These are phyloP conservation scores for Mesocricetus auratus DNA, from an alignment of 2,113 vertebrate genomes.

Conservation along the genomic window DNA sequence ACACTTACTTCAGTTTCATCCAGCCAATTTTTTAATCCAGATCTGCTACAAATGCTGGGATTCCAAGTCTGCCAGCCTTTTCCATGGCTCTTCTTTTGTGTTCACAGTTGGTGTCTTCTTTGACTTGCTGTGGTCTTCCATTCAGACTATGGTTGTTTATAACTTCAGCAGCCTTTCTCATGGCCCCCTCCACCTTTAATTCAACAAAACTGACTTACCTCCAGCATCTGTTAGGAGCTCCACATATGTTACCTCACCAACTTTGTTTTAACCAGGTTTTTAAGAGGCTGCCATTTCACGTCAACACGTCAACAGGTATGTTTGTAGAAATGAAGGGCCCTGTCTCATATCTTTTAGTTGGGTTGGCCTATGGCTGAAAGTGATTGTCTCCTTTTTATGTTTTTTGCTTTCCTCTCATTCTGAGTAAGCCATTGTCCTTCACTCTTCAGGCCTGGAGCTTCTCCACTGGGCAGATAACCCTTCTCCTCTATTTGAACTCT, in stretches of 20 bases:
- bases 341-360: slow-evolving; percentile 90
- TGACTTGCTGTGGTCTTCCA: slow-evolving; percentile 97
- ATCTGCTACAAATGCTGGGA: slow-evolving; percentile 97
- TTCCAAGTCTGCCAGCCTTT: slow-evolving; percentile 96
- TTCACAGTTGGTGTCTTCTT: slow-evolving; percentile 96
- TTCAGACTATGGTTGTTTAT: slow-evolving; percentile 97
- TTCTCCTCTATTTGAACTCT: neutral
- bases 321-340: slow-evolving; percentile 95
- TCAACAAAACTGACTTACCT: slow-evolving; percentile 90
- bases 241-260: neutral
- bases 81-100: slow-evolving; percentile 95
- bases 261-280: slow-evolving; percentile 98
- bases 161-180: slow-evolving; percentile 98
- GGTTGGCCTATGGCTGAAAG: slow-evolving; percentile 94
- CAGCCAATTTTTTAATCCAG: slow-evolving; percentile 98
- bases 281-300: slow-evolving; percentile 96
- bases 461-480: too few species aligned
- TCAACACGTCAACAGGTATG: slow-evolving; percentile 97
- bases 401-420: slow-evolving; percentile 90
- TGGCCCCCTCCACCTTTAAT: slow-evolving; percentile 98
- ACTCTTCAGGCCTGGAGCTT: neutral
- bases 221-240: neutral
- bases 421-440: slow-evolving; percentile 86
- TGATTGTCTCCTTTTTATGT: slow-evolving; percentile 92
- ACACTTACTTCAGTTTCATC: slow-evolving; percentile 99